Percentiles rank a stretch among this genome's conserved stretches.
Conservation (phyloP, 1,140 invertebrate species). For the Pachyrhynchus sulphureomaculatus region DNA sequence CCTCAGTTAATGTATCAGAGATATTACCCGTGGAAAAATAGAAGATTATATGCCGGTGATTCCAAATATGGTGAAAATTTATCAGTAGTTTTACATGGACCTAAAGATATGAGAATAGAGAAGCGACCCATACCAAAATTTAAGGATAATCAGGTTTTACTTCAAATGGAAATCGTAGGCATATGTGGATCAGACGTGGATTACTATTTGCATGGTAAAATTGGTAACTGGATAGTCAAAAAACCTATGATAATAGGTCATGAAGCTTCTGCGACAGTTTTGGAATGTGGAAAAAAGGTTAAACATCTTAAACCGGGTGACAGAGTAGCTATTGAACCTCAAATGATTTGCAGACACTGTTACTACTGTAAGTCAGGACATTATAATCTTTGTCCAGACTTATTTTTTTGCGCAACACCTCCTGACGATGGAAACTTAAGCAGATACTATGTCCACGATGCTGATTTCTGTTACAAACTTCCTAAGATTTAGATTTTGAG, state of each 20-base stretch:
- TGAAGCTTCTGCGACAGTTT: conserved; percentile 78
- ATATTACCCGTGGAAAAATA: too few relatives aligned
- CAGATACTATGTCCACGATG: conserved; percentile 82
- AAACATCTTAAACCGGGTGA: conserved; percentile 75
- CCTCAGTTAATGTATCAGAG: too few relatives aligned
- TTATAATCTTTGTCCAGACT: conserved; percentile 89
- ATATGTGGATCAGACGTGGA: conserved; percentile 96
- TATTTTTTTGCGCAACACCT: conserved; percentile 88
- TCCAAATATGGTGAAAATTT: conserved; percentile 11
- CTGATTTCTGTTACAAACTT: conserved; percentile 90
- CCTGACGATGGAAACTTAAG: conserved; percentile 82
- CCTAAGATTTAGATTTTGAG: conserved; percentile 86
- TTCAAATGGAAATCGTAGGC: conserved; percentile 85
- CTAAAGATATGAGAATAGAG: conserved; percentile 52
- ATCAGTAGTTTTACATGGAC: conserved; percentile 11
- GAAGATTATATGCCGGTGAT: too few relatives aligned
- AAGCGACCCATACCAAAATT: conserved; percentile 66
- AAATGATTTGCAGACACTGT: conserved; percentile 82
- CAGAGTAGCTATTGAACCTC: conserved; percentile 90
- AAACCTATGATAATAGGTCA: conserved; percentile 86
- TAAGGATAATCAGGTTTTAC: conserved; percentile 71
- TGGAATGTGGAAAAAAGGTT: conserved; percentile 68
- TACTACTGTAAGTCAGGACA: conserved; percentile 81
- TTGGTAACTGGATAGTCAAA: conserved; percentile 78
- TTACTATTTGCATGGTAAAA: conserved; percentile 80